Base-by-base conservation (phyloP, 1,140 invertebrate genomes). In the Lasioglossum albipes region DNA sequence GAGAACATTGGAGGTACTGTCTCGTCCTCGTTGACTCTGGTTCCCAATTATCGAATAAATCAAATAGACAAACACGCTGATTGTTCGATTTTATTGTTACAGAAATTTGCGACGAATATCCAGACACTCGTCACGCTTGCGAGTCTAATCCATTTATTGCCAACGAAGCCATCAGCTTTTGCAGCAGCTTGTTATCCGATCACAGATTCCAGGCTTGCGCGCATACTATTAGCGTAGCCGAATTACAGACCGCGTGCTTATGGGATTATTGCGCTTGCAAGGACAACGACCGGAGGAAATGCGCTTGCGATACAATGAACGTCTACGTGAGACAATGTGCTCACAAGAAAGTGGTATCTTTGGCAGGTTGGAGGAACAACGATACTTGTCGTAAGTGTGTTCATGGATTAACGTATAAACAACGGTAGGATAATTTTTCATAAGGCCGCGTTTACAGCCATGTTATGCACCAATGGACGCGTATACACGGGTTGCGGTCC, bases 251-350 rank as follows among this genome's bases (percentile, higher is more conserved):
- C 87, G 94, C 96, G 4, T 98, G 97, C 88, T 93, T 95, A 79
- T 96, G 95, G 92, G 97, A 98, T 89, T 97, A 96, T 89, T 97
- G 96, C 88, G 93, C 94, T n/a, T 97, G 97, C 83, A 88, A 91
- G 10, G 88, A 94, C 59, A 82, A 71, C 76, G 94, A 95, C 88
- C 94, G 92, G 7, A 94, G 94, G 64, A 94, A 94, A 67, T 98
- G 97, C 87, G 95, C 95, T 2, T 98, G 97, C 88, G 94, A 95
- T 66, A 95, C 96, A 3, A 94, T 97, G 69, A 94, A 96, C 5
- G 96, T 97, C 72, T 97, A 97, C 87, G 95, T 96, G 2, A 95
- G 95, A 84, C 96, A 97, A 82, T 98, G 97, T 88, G 91, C 94
- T 13, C 94, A 95, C 57, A 94, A 95, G 52, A 95, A 96, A 22